Base-by-base conservation (phyloP, 2,888 invertebrate genomes). In the Latrodectus hesperus region DNA sequence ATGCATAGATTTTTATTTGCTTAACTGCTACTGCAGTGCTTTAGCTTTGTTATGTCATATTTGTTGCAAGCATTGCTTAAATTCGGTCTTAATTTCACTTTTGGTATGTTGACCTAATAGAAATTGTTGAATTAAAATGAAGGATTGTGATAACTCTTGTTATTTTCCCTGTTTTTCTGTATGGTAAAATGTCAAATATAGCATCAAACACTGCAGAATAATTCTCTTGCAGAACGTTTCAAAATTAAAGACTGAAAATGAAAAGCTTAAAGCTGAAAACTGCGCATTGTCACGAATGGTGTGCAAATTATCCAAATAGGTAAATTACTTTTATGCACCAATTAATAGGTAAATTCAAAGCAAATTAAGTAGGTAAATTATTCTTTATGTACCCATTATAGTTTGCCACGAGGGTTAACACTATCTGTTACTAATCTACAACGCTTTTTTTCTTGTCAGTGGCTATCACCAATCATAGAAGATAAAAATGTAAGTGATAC, bases 191-290 rank as follows among this genome's bases (percentile, higher is more conserved):
- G 70, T 79, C 83, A 71, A 82, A 68, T 81, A 86, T 75, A 77
- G 67, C 82, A 68, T 60, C 82, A 87, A 81, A 80, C 64, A 81
- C 76, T 81, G 86, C 88, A 84, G 79, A 75, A 81, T 85, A 71
- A 86, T 80, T 89, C 81, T 87, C 90, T 94, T 94, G 91, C 95
- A 97, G 95, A 96, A 96, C 94, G 94, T 96, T 94, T 96, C 96
- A 92, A 95, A 95, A 92, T 94, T 98, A 91, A 97, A 96, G 93
- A 95, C 95, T 92, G 98, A 98, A 94, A 98, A 98, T 93, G 96
- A 97, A 94, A 96, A 97, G 22, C 22, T 22, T 94, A 94, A 22
- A 22, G 22, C 22, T 99, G 93, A 98, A 98, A 94, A 98, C 98
- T 93, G 99, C 99, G 94, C 99, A 99, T 93, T 98, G 98, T 38